Percentiles rank a stretch among this genome's conserved stretches.
Evolutionary conservation across 2,888 invertebrate genomes (phyloP).

Genomic region (Blastobasis adustella): DNA sequence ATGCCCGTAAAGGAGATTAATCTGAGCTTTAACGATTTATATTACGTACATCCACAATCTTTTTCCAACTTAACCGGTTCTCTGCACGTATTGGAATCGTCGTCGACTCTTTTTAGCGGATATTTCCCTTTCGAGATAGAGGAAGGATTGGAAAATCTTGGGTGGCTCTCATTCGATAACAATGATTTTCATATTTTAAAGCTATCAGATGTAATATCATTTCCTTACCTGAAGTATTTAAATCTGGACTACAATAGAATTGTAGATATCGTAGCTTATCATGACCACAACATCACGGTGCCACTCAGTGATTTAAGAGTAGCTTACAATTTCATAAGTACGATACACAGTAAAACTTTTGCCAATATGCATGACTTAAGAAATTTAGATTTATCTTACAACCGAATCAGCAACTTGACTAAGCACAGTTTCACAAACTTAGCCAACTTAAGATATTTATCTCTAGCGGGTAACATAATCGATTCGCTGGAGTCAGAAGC

Average conservation of each 20-base stretch:
- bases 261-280: conserved; percentile 79
- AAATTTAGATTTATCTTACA: conserved; percentile 85
- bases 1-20: conserved; percentile 89
- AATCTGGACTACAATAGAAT: conserved; percentile 91
- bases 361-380: conserved; percentile 81
- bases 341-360: conserved; percentile 81
- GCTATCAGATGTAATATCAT: conserved; percentile 80
- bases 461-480: conserved; percentile 88
- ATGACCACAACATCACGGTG: conserved; percentile 80
- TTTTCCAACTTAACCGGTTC: conserved; percentile 85
- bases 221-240: conserved; percentile 83
- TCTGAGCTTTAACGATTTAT: conserved; percentile 92
- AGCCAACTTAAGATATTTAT: conserved; percentile 85
- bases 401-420: conserved; percentile 82
- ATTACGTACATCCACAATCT: conserved; percentile 86
- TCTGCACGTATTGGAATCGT: conserved; percentile 88
- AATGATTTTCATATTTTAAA: conserved; percentile 87
- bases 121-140: conserved; percentile 85
- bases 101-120: conserved; percentile 88
- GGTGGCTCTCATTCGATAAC: conserved; percentile 91
- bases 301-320: conserved; percentile 86
- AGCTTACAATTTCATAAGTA: conserved; percentile 85
- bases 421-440: conserved; percentile 85
- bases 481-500: conserved; percentile 81
- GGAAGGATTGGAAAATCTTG: conserved; percentile 81